A percentile compares a stretch with the other conserved stretches of the same genome.
Evolutionary conservation across 2,797 vertebrate species (phyloP).

Genomic region (Mormyrops attenuatus): DNA sequence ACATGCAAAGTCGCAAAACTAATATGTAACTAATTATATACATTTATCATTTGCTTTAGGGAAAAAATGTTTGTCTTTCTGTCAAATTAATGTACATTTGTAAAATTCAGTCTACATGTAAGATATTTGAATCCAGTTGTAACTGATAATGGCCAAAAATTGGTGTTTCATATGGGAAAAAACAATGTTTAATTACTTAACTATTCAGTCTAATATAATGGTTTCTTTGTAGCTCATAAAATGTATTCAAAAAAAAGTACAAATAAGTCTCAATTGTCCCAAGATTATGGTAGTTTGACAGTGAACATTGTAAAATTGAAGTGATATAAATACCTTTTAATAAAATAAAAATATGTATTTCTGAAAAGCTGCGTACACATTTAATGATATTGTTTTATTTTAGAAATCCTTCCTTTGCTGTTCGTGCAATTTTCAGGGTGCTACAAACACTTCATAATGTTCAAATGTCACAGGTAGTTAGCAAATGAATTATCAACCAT

Average conservation of each 20-base stretch:
- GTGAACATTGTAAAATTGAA: constrained; percentile 23
- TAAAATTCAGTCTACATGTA: constrained; percentile 73
- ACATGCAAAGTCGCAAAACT: constrained; percentile 61
- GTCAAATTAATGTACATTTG: constrained; percentile 65
- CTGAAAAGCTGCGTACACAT: constrained; percentile 15
- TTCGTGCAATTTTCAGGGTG: background rate
- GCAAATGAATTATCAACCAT: background rate
- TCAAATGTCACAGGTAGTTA: background rate
- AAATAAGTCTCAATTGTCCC: constrained; percentile 8
- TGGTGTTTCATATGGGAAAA: background rate
- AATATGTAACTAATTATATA: constrained; percentile 45
- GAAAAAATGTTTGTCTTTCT: constrained; percentile 10
- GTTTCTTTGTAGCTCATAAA: background rate
- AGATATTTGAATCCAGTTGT: constrained; percentile 71
- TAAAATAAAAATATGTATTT: constrained; percentile 24
- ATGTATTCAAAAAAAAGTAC: background rate
- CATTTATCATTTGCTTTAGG: constrained; percentile 50
- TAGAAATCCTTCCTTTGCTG: background rate
- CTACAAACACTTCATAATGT: background rate
- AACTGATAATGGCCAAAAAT: constrained; percentile 67
- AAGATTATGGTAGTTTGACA: constrained; percentile 18
- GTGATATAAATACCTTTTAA: constrained; percentile 19
- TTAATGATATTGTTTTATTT: background rate
- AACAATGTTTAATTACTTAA: background rate
- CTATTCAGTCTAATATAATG: constrained; percentile 4